A percentile compares a stretch with the other conserved stretches of the same genome.
Conservation (phyloP, 2,888 invertebrate genomes). For the Oligia strigilis region DNA sequence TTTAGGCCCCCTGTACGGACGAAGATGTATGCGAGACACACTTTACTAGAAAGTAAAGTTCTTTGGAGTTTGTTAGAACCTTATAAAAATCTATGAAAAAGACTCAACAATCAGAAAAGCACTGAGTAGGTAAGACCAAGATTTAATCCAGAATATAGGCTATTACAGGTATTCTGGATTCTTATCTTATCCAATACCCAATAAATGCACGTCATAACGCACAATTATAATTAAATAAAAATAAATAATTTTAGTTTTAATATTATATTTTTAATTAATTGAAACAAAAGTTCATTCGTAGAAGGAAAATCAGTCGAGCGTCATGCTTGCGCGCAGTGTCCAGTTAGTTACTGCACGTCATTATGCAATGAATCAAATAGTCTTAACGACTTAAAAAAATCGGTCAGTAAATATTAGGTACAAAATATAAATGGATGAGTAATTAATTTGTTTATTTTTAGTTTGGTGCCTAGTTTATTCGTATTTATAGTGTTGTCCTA, state of each 20-base stretch:
- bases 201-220: neutral
- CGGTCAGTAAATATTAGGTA: constrained; percentile 7
- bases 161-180: neutral
- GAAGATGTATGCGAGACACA: neutral
- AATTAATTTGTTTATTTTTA: constrained; percentile 30
- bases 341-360: neutral
- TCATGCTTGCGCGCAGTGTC: neutral
- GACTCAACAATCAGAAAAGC: neutral
- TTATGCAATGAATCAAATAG: constrained; percentile 7
- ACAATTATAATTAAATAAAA: neutral
- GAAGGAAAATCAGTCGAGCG: neutral
- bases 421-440: neutral
- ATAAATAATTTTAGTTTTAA: neutral
- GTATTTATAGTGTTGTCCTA: neutral
- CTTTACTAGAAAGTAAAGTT: neutral
- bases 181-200: neutral
- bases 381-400: neutral
- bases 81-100: neutral
- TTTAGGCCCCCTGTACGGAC: neutral
- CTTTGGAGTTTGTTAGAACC: neutral
- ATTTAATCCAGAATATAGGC: neutral
- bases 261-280: neutral
- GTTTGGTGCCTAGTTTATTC: neutral
- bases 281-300: neutral
- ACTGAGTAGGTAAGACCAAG: neutral